Percentiles rank a stretch among this genome's conserved stretches.
These are phyloP conservation scores for Chromobotia macracanthus DNA, from an alignment of 2,797 vertebrate genomes.

Conservation along the genomic window DNA sequence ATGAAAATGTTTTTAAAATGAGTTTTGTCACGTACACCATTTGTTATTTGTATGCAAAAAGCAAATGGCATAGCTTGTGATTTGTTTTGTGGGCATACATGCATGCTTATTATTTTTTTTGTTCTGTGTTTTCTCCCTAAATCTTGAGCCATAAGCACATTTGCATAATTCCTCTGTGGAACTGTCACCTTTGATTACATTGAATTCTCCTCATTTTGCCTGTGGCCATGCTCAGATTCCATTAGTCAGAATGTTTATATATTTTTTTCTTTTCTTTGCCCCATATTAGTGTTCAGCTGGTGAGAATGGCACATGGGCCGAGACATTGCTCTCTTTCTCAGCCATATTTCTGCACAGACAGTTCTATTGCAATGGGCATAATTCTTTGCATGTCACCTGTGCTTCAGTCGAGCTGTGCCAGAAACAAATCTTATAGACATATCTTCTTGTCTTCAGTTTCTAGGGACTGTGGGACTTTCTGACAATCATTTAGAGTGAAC, in stretches of 20 bases:
- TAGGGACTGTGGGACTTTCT: background rate
- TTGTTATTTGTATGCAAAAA: background rate
- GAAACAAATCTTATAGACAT: constrained; percentile 2
- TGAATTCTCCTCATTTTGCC: constrained; percentile 58
- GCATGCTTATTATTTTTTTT: constrained; percentile 23
- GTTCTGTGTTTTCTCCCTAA: constrained; percentile 32
- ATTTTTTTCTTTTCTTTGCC: constrained; percentile 59
- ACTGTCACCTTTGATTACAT: constrained; percentile 69
- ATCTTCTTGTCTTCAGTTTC: background rate
- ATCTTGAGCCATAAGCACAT: constrained; percentile 65
- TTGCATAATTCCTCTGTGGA: constrained; percentile 67
- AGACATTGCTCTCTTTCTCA: constrained; percentile 30
- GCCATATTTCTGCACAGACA: constrained; percentile 1
- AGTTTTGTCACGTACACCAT: background rate
- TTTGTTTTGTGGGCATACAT: constrained; percentile 31
- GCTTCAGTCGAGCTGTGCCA: background rate
- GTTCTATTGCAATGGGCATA: background rate
- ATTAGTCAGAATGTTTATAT: constrained; percentile 54
- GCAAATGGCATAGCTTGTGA: background rate
- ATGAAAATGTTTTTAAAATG: too few relatives aligned
- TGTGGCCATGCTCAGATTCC: constrained; percentile 61
- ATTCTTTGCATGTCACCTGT: background rate
- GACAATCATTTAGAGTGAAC: background rate
- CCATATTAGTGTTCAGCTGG: constrained; percentile 64
- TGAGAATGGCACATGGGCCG: constrained; percentile 50